These are phyloP conservation scores for Cyphomyrus plagiostoma DNA, from an alignment of 2,113 vertebrate genomes.

Conservation along the genomic window DNA sequence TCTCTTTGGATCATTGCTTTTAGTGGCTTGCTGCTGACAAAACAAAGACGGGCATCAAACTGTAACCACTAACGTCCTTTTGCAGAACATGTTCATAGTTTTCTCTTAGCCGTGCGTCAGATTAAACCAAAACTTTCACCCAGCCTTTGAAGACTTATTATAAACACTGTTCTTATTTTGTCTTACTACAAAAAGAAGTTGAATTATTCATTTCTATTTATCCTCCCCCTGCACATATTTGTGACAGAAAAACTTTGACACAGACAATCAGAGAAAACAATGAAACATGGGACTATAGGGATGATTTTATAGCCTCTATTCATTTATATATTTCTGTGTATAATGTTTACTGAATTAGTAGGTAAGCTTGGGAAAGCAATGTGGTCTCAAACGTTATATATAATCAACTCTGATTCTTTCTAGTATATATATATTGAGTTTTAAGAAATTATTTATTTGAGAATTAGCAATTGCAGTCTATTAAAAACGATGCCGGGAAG, in stretches of 20 bases:
- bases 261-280: not conserved
- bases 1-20: not conserved
- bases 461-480: not conserved
- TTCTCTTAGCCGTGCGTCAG: not conserved
- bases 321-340: not conserved
- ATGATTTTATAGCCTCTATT: not conserved
- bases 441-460: not conserved
- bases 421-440: not conserved
- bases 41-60: conserved; percentile 7
- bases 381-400: not conserved
- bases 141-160: not conserved
- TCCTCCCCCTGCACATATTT: not conserved
- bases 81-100: not conserved
- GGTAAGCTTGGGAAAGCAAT: not conserved
- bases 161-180: not conserved
- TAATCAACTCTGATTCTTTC: not conserved
- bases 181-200: not conserved
- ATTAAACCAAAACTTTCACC: not conserved
- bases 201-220: not conserved
- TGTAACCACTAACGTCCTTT: conserved; percentile 6
- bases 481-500: not conserved
- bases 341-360: not conserved
- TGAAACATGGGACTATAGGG: not conserved
- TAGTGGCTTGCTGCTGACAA: not conserved
- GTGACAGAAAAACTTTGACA: not conserved